These are phyloP conservation scores for Perca flavescens DNA, from an alignment of 2,113 vertebrate genomes.

Conservation along the genomic window DNA sequence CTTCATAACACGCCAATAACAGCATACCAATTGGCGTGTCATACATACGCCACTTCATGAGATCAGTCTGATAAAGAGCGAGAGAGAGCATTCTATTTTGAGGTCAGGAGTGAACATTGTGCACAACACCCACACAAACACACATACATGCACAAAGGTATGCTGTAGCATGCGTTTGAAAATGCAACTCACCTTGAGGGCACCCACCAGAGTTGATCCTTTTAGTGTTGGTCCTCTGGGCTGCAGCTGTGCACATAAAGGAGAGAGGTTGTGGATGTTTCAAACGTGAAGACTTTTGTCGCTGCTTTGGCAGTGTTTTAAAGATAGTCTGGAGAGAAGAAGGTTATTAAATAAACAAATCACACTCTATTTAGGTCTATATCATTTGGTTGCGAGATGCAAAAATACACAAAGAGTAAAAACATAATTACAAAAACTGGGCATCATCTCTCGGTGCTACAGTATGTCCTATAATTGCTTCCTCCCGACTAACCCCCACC, in stretches of 20 bases:
- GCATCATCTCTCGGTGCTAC: not conserved
- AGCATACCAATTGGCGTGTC: no score
- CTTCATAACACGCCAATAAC: no score
- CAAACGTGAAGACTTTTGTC: not conserved
- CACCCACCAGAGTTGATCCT: conserved; percentile 17
- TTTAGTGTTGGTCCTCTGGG: conserved; percentile 20
- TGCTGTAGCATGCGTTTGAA: conserved; percentile 4
- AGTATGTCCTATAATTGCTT: not conserved
- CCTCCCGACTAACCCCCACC: not conserved
- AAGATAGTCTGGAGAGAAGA: not conserved
- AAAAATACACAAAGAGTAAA: not conserved
- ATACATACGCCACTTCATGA: no score
- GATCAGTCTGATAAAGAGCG: not conserved
- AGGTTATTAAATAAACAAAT: not conserved
- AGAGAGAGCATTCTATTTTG: conserved; percentile 2
- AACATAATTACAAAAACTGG: not conserved
- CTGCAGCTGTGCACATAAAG: conserved; percentile 50
- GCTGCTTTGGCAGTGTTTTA: not conserved
- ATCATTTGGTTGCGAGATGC: not conserved
- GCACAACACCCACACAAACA: not conserved
- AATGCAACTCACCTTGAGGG: conserved; percentile 55
- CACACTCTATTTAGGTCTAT: not conserved
- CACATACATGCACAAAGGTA: not conserved
- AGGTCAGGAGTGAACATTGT: not conserved
- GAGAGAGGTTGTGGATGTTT: conserved; percentile 19